These are phyloP conservation scores for Ophion ellenae DNA, from an alignment of 2,888 invertebrate genomes.

Conservation along the genomic window DNA sequence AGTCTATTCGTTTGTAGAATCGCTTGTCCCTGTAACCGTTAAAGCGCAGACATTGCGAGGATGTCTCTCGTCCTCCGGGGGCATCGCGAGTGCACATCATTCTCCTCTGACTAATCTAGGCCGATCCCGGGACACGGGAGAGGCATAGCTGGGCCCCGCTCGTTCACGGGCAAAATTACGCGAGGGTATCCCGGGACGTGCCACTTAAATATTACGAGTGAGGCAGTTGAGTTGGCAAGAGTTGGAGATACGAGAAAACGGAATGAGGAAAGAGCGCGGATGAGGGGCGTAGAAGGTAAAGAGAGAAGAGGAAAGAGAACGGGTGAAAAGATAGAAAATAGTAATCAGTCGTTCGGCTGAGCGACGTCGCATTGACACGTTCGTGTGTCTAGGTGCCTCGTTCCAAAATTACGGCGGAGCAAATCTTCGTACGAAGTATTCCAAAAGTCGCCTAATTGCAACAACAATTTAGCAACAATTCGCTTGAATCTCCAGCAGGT, in stretches of 20 bases:
- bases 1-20: slow-evolving; percentile 4
- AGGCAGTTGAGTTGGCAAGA: slow-evolving; percentile 83
- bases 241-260: slow-evolving; percentile 66
- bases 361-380: slow-evolving; percentile 60
- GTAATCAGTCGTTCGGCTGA: slow-evolving; percentile 78
- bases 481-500: no score
- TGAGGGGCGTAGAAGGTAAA: neutral
- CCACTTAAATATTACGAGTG: slow-evolving; percentile 80
- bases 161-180: slow-evolving; percentile 38
- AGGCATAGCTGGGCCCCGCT: slow-evolving; percentile 43
- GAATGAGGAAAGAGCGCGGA: slow-evolving; percentile 31
- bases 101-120: slow-evolving; percentile 57
- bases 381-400: slow-evolving; percentile 16
- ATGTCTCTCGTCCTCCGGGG: slow-evolving; percentile 31
- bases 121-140: slow-evolving; percentile 39
- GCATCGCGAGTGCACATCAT: slow-evolving; percentile 46
- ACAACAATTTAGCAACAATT: neutral
- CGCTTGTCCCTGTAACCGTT: slow-evolving; percentile 49
- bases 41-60: slow-evolving; percentile 12
- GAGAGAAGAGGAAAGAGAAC: slow-evolving; percentile 26
- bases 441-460: neutral
- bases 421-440: neutral
- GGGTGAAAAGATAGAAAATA: slow-evolving; percentile 60
- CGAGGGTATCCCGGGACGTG: slow-evolving; percentile 55
- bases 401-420: slow-evolving; percentile 21